These are phyloP conservation scores for Anabas testudineus DNA, from an alignment of 2,797 vertebrate species.

Conservation along the genomic window DNA sequence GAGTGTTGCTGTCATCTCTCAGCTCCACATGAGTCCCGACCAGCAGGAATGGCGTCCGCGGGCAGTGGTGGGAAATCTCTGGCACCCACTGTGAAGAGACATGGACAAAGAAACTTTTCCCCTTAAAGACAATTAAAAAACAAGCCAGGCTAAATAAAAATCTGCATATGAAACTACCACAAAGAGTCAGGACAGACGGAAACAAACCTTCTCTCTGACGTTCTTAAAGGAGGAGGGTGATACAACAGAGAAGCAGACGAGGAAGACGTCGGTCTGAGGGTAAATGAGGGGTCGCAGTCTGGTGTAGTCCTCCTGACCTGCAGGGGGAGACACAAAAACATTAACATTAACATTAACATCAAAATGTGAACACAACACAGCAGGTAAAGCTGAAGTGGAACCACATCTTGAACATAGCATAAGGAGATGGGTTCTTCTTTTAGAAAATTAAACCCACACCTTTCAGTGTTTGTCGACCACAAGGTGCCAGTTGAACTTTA, in stretches of 20 bases:
- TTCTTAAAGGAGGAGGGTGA: slow-evolving; percentile 97
- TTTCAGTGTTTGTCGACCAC: too few relatives aligned
- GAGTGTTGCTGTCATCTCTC: slow-evolving; percentile 93
- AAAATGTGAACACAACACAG: too few relatives aligned
- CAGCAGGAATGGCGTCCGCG: slow-evolving; percentile 96
- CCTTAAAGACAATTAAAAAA: too few relatives aligned
- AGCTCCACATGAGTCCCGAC: slow-evolving; percentile 96
- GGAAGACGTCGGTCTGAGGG: slow-evolving; percentile 96
- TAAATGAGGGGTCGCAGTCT: slow-evolving; percentile 96
- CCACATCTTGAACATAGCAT: too few relatives aligned
- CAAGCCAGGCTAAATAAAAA: background rate
- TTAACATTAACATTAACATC: too few relatives aligned
- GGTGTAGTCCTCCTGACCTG: slow-evolving; percentile 98
- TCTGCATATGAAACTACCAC: background rate
- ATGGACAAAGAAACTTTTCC: background rate
- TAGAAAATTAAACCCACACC: too few relatives aligned
- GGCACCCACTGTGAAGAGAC: slow-evolving; percentile 90
- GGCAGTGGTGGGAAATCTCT: slow-evolving; percentile 98
- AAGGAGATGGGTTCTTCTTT: too few relatives aligned
- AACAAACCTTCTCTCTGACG: slow-evolving; percentile 91
- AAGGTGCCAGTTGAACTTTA: too few relatives aligned
- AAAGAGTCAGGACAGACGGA: background rate
- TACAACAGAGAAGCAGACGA: slow-evolving; percentile 96
- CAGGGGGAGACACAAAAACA: slow-evolving; percentile 49
- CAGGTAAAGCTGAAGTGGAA: too few relatives aligned